Conservation (phyloP, 2,113 vertebrate genomes). For the Carlito syrichta region DNA sequence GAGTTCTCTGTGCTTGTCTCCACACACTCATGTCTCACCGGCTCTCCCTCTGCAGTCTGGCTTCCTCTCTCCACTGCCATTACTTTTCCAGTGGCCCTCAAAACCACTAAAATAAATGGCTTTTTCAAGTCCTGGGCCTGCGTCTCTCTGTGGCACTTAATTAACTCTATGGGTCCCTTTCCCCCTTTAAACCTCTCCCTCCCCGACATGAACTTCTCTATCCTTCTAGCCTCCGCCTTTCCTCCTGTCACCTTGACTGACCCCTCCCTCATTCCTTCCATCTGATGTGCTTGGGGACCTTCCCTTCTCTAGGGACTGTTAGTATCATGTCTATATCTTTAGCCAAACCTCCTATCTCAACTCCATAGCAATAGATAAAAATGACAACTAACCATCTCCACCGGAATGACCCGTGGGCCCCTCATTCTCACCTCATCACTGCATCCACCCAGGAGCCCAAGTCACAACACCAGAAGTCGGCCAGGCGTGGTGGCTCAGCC, state of each 20-base stretch:
- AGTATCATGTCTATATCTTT: background rate
- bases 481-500: no score
- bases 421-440: background rate
- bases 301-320: background rate
- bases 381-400: background rate
- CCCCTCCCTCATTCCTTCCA: background rate
- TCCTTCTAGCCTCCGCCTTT: background rate
- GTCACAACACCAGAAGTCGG: background rate
- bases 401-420: background rate
- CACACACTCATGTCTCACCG: background rate
- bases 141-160: background rate
- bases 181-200: background rate
- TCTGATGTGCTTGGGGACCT: background rate
- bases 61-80: background rate
- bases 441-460: background rate
- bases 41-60: background rate
- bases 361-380: background rate
- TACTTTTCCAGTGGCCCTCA: background rate
- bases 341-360: background rate
- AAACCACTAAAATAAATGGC: background rate
- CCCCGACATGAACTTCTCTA: no score
- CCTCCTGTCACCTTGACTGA: background rate
- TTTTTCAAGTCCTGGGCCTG: background rate
- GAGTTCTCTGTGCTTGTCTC: background rate
- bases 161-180: background rate